phyloP scores from a whole-genome alignment of 1,140 invertebrate species.

The Drosophila willistoni region DNA sequence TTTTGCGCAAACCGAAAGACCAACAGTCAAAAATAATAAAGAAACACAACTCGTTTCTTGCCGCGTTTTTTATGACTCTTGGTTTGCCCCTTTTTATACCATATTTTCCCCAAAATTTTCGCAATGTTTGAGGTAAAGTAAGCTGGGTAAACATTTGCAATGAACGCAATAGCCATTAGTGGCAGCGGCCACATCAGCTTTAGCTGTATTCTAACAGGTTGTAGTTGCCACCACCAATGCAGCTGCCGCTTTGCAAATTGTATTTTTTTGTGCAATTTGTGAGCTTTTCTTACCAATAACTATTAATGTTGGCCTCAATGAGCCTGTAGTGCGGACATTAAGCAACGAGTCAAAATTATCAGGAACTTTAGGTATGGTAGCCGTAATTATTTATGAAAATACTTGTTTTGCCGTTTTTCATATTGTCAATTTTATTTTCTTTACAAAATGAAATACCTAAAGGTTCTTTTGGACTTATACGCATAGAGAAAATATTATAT shows the following conservation, averaged over 20 bases:
- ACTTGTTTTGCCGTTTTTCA: background rate
- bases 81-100: conserved; percentile 44
- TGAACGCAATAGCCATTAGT: conserved; percentile 67
- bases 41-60: conserved; percentile 56
- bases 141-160: conserved; percentile 49
- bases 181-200: conserved; percentile 40
- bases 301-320: conserved; percentile 53
- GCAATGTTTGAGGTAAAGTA: conserved; percentile 62
- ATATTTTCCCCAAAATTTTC: conserved; percentile 71
- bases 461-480: too few species aligned
- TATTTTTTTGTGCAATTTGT: conserved; percentile 5
- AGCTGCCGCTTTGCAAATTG: conserved; percentile 8
- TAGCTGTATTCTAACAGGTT: conserved; percentile 59
- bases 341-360: conserved; percentile 28
- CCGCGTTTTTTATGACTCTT: conserved; percentile 37
- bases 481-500: too few species aligned
- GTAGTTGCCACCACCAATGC: conserved; percentile 12
- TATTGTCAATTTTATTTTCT: too few species aligned
- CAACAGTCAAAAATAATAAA: conserved; percentile 38
- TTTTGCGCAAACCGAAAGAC: conserved; percentile 32
- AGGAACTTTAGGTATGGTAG: conserved; percentile 1
- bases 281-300: conserved; percentile 36
- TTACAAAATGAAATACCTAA: too few species aligned
- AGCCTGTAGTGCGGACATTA: conserved; percentile 38
- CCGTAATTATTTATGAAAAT: background rate